Conservation (phyloP, 1,140 invertebrate species). For the Rhagoletis zephyria region DNA sequence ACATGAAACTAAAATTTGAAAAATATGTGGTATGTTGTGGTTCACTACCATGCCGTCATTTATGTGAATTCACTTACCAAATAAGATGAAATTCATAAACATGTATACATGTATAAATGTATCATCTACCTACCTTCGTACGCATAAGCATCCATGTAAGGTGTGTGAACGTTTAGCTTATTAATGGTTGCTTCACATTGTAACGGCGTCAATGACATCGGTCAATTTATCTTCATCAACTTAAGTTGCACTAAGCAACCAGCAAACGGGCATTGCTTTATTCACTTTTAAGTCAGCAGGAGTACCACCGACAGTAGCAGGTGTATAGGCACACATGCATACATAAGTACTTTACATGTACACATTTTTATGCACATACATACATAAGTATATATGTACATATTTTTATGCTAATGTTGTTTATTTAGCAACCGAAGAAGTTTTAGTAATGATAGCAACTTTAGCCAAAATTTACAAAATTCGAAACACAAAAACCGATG, state of each 20-base stretch:
- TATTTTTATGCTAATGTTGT: too few relatives aligned
- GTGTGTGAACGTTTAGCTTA: neutral
- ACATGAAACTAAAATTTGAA: too few relatives aligned
- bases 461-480: too few relatives aligned
- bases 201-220: neutral
- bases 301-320: neutral
- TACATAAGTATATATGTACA: too few relatives aligned
- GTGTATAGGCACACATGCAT: neutral
- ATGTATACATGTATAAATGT: neutral
- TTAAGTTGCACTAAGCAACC: neutral
- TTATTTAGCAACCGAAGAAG: too few relatives aligned
- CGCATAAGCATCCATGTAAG: too few relatives aligned
- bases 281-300: neutral
- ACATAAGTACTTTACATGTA: neutral
- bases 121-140: neutral
- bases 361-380: too few relatives aligned
- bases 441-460: too few relatives aligned
- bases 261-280: constrained; percentile 7
- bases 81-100: neutral
- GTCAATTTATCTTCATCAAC: constrained; percentile 31
- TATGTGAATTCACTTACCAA: neutral
- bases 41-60: too few relatives aligned
- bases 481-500: too few relatives aligned
- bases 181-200: neutral
- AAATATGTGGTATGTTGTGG: too few relatives aligned